These are phyloP conservation scores for Eulemur albifrons DNA, from an alignment of 2,797 vertebrate genomes.

Conservation along the genomic window DNA sequence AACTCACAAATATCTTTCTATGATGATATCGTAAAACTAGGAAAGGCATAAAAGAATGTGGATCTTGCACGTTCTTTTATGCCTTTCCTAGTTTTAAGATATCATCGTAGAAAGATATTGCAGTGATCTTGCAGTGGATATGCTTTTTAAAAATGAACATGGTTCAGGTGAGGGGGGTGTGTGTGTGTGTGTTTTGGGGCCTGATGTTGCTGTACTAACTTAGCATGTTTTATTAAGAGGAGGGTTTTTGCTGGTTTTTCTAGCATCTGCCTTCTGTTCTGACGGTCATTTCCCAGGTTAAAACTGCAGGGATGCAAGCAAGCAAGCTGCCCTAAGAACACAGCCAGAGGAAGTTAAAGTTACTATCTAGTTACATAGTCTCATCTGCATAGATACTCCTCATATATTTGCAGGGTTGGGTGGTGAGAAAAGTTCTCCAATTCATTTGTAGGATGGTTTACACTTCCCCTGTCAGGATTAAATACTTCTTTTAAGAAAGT, in stretches of 20 bases:
- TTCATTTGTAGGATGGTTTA: neutral
- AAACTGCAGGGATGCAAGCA: conserved; percentile 52
- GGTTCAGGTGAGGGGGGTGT: neutral
- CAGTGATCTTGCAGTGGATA: neutral
- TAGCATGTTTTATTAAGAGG: conserved; percentile 52
- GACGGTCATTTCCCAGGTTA: conserved; percentile 70
- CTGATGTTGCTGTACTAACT: neutral
- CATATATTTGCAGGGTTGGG: neutral
- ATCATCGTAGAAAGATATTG: too few species aligned
- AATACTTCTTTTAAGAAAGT: neutral
- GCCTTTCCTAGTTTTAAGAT: too few species aligned
- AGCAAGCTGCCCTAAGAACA: neutral
- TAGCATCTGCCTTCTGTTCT: conserved; percentile 74
- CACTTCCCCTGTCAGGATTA: neutral
- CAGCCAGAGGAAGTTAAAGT: neutral
- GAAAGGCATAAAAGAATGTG: neutral
- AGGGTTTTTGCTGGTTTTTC: conserved; percentile 51
- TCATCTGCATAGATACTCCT: neutral
- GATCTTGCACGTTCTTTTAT: neutral
- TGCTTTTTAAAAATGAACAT: neutral
- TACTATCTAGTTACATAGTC: neutral
- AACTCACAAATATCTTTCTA: neutral
- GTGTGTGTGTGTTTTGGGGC: neutral
- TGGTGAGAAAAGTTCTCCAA: neutral
- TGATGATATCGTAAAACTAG: neutral